Evolutionary conservation across 2,113 vertebrate species (phyloP), one percentile per base, ranked within the genome.

Genomic region (Amphiprion percula): DNA sequence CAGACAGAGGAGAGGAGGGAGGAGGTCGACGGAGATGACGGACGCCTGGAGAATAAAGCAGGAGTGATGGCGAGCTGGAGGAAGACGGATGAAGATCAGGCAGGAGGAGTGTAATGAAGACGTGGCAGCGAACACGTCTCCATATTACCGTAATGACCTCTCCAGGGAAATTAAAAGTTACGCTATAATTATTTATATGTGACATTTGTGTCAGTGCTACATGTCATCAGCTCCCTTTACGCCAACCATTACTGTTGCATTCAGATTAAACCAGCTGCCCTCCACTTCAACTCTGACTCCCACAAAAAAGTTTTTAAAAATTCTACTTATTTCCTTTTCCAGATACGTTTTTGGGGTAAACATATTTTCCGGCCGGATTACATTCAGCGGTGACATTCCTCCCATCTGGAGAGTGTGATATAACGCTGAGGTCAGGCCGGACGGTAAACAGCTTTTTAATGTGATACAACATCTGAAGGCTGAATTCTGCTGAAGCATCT

Each of bases 121-220:
- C 59, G 69, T 70, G 67, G 68, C 78, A 68, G 86, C 81, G 87
- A 78, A 26, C 63, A 68, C 21, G 60, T 78, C 79, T 8, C 54
- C 56, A 73, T 82, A 54, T 77, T 78, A 64, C 23, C 52, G 75
- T 84, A 84, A 89, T 86, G 74, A 88, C 71, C 46, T 83, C 76
- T 72, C 82, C 1, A 39, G 80, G 88, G 88, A 87, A 90, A 88
- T 90, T 79, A 91, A 82, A 88, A 80, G 65, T 83, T 86, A 86
- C 80, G 65, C 56, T 66, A 60, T 82, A 72, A 89, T 90, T 64
- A 88, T 84, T 79, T 81, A 82, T 78, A 73, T 74, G 64, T 68
- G 75, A 86, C 68, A 72, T 79, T 54, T 79, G 73, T 75, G 76
- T 63, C 67, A 66, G 46, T 53, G 68, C 39, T 49, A 10, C 9